Evolutionary conservation across 2,888 invertebrate species (phyloP), one percentile per base, ranked within the genome.

Genomic region (Hartigia nigra): DNA sequence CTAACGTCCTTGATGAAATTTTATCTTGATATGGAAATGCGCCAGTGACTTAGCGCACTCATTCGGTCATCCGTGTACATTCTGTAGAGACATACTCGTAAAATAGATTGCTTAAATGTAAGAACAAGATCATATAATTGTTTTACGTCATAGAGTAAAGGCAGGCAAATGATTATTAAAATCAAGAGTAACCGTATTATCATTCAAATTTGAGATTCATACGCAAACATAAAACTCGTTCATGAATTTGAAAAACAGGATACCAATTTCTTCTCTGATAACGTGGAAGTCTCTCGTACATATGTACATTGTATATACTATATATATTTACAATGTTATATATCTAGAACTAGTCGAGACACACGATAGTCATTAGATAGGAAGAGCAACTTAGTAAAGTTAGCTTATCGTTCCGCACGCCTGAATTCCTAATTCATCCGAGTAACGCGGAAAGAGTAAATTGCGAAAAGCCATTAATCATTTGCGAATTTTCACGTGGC

Each of bases 381-480:
- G 55, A 55, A 55, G 55, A 55, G 55, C 55, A 23, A 55, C 34
- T 86, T 83, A 83, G 82, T 82, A 79, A 82, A 84, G 82, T 84
- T 85, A 76, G 79, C 82, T 83, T 82, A 84, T 82, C 81, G 79
- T 74, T 81, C 72, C 82, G 78, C 80, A 80, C 84, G 85, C 86
- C 86, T 86, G 86, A 86, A 83, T 83, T 82, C 81, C 82, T 81
- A 83, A 81, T 82, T 82, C 82, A 82, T 81, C 85, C 81, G 83
- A 81, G 12, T 69, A 70, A 74, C 78, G 81, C 74, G 76, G 31
- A 75, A 39, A 37, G 14, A 37, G 75, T 75, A 23, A 75, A 75
- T 75, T 75, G n/a, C 75, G 34, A 34, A 36, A 36, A 32, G 31
- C 31, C 31, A 75, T 75, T 75, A 75, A 75, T 75, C 12, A n/a